A percentile compares a stretch with the other conserved stretches of the same genome.
phyloP scores from a whole-genome alignment of 2,888 invertebrate genomes.

The Auanema freiburgensis region DNA sequence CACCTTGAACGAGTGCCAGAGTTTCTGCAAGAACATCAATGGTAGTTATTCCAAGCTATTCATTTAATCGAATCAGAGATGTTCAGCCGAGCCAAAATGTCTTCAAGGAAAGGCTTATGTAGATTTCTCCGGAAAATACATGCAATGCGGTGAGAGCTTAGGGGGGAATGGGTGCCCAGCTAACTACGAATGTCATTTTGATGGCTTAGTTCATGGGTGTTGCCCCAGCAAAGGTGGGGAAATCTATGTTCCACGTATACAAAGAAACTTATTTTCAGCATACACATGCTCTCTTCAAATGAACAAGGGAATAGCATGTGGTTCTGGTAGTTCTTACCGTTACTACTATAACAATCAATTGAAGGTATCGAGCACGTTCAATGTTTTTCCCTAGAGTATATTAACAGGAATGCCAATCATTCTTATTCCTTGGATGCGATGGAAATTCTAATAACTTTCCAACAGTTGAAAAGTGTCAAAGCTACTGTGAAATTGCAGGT shows the following conservation, averaged over 20 bases:
- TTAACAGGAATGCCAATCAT: conserved; percentile 43
- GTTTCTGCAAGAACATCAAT: conserved; percentile 47
- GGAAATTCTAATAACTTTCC: conserved; percentile 56
- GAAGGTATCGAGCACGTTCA: conserved; percentile 20
- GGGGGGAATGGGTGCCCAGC: conserved; percentile 42
- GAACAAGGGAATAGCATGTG: conserved; percentile 45
- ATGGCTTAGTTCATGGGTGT: conserved; percentile 51
- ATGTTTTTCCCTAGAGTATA: not conserved
- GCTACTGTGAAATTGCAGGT: conserved; percentile 49
- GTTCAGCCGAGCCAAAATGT: conserved; percentile 47
- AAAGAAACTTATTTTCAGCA: conserved; percentile 18
- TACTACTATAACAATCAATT: conserved; percentile 47
- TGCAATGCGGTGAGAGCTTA: conserved; percentile 41
- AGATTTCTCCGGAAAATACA: conserved; percentile 41
- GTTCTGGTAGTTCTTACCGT: conserved; percentile 40
- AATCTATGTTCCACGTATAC: not conserved
- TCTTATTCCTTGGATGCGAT: conserved; percentile 49
- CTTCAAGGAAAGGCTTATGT: conserved; percentile 44
- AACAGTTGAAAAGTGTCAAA: conserved; percentile 44
- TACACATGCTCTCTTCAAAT: conserved; percentile 48
- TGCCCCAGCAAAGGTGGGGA: conserved; percentile 42
- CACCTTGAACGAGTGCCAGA: conserved; percentile 48
- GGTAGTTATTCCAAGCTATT: too few relatives aligned
- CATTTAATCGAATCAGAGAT: too few relatives aligned
- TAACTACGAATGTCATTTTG: conserved; percentile 51